Evolutionary conservation across 2,113 vertebrate genomes (phyloP), one percentile per base, ranked within the genome.

Genomic region (Thinocorus orbignyianus): DNA sequence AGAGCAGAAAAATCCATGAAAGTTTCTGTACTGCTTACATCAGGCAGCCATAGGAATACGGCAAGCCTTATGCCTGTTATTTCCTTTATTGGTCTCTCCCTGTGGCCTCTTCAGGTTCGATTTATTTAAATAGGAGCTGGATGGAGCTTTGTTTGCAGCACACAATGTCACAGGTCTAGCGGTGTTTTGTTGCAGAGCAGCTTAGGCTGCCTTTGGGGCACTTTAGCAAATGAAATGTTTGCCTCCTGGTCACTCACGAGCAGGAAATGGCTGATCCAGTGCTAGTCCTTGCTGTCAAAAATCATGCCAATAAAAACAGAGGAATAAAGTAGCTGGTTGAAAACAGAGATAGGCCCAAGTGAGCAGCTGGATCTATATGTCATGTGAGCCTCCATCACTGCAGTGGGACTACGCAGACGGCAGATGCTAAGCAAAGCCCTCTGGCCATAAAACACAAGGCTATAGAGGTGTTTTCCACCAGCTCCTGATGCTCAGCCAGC

Each of bases 201-300:
- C 61, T 92, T 6, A 24, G 60, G 10, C 26, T 0, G 5, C 85
- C 54, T 64, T 90, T 77, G 79, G 86, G 71, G 68, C 72, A 81
- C 44, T 86, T 88, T 7, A 84, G 24, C 42, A n/a, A 72, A 92
- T 86, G 81, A 94, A 91, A 83, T 71, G 64, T 90, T 95, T 80
- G 73, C 80, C 85, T 85, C 69, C 60, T 68, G 87, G 88, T 80
- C 92, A 78, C 64, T 94, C 39, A 19, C 51, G 1, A 5, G 20
- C 51, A 44, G 79, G 35, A 95, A 95, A 92, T 6, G 26, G 72
- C 88, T 88, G 88, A 92, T 73, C 69, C 88, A 92, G 82, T 61
- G 64, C 55, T 61, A 77, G 74, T 4, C 5, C 33, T 22, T 73
- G 89, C 88, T 83, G 52, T 93, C 86, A 88, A 92, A 92, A 96